Conservation (phyloP, 2,113 vertebrate species). For the Baryphthengus martii region DNA sequence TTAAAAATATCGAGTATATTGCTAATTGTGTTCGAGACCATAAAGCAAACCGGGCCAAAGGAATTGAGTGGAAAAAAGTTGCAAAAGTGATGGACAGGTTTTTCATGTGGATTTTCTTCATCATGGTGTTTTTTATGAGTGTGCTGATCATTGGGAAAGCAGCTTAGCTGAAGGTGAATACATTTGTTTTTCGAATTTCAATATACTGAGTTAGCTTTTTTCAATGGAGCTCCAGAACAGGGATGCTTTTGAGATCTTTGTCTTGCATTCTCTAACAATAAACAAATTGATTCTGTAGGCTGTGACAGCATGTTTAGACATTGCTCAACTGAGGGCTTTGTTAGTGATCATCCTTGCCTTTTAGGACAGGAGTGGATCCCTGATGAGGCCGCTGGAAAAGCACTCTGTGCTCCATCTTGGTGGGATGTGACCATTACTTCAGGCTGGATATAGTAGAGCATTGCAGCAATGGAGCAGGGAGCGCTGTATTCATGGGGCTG, state of each 20-base stretch:
- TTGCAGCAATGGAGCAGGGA: not conserved
- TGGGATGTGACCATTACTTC: not conserved
- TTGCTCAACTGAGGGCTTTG: not conserved
- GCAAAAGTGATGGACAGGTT: conserved; percentile 98
- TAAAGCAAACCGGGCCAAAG: conserved; percentile 85
- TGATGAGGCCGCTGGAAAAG: not conserved
- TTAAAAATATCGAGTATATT: conserved; percentile 92
- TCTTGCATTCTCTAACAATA: not conserved
- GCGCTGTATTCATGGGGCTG: not conserved
- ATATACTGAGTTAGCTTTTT: not conserved
- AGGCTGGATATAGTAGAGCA: not conserved
- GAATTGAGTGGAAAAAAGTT: conserved; percentile 94
- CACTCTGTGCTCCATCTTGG: not conserved
- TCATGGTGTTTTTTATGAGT: conserved; percentile 98
- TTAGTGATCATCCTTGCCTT: not conserved
- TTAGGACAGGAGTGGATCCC: not conserved
- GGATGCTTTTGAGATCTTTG: not conserved
- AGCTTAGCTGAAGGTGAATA: conserved; percentile 59
- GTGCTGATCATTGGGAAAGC: conserved; percentile 91
- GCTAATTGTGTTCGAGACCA: conserved; percentile 91
- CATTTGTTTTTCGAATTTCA: not conserved
- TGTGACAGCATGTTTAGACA: not conserved
- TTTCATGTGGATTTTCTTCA: conserved; percentile 98
- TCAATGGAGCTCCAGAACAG: not conserved
- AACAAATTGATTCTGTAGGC: not conserved